Evolutionary conservation across 92 coral and sea anemone genomes (phyloP).

Genomic region (Heteractis magnifica): DNA sequence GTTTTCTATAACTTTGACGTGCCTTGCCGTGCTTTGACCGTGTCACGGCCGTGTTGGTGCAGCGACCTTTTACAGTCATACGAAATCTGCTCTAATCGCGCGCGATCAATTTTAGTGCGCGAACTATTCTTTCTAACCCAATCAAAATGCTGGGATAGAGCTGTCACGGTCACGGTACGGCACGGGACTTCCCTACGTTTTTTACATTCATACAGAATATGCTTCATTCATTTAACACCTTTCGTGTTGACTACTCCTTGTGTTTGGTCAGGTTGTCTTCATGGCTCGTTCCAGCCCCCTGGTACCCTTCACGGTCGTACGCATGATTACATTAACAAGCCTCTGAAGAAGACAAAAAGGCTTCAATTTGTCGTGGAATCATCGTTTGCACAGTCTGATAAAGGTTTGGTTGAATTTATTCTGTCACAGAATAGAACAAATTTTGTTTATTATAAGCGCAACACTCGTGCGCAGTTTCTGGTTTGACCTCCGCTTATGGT

Average conservation of each 20-base stretch:
- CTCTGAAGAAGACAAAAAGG: slow-evolving; percentile 29
- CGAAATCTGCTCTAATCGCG: too few relatives aligned
- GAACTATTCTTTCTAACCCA: too few relatives aligned
- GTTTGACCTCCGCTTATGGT: too few relatives aligned
- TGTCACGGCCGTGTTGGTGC: too few relatives aligned
- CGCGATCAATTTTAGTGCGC: too few relatives aligned
- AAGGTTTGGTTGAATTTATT: slow-evolving; percentile 8
- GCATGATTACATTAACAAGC: slow-evolving; percentile 62
- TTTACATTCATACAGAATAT: too few relatives aligned
- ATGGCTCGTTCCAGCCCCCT: slow-evolving; percentile 87
- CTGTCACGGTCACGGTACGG: not conserved
- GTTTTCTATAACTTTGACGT: too few relatives aligned
- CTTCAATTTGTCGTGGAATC: slow-evolving; percentile 42
- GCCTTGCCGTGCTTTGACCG: too few relatives aligned
- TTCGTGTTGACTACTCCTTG: not conserved
- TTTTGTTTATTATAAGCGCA: not conserved
- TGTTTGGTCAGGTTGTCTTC: slow-evolving; percentile 65
- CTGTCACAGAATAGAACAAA: not conserved
- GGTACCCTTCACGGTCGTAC: slow-evolving; percentile 71
- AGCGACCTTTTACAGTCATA: too few relatives aligned
- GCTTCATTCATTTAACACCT: not conserved
- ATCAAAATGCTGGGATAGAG: too few relatives aligned
- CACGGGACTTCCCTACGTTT: too few relatives aligned
- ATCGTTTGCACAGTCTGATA: slow-evolving; percentile 20
- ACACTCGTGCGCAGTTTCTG: too few relatives aligned